Evolutionary conservation across 2,113 vertebrate species (phyloP).

Genomic region (Dasyornis broadbenti): DNA sequence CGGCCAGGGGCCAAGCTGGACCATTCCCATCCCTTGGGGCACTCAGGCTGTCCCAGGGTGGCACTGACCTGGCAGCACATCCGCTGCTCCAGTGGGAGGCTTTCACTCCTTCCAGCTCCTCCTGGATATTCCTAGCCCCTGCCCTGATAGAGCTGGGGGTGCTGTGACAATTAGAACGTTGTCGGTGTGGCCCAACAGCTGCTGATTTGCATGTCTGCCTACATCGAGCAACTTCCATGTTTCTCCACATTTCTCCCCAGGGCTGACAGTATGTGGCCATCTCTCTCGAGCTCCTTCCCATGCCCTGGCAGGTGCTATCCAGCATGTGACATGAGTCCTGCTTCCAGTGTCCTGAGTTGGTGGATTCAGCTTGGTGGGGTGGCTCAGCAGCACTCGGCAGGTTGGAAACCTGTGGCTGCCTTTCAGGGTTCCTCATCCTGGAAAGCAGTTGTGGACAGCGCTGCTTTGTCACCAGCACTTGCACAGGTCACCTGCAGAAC

Average conservation of each 20-base stretch:
- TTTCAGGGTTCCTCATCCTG: not conserved
- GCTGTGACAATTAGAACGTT: not conserved
- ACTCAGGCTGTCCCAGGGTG: not conserved
- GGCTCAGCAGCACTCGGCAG: not conserved
- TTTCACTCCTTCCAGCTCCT: not conserved
- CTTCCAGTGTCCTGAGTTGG: rapidly evolving
- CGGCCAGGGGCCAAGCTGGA: not conserved
- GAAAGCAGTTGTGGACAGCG: too few species aligned
- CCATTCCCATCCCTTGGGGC: not conserved
- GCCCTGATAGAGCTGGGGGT: not conserved
- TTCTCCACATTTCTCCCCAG: not conserved
- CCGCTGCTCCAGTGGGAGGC: not conserved
- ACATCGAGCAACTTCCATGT: not conserved
- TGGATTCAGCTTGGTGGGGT: not conserved
- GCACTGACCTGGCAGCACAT: not conserved
- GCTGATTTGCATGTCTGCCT: slow-evolving; percentile 33
- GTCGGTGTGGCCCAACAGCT: not conserved
- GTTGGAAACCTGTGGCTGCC: not conserved
- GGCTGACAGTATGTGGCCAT: rapidly evolving
- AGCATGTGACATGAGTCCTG: not conserved
- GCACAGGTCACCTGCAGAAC: not conserved
- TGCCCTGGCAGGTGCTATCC: not conserved
- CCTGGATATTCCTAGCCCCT: not conserved
- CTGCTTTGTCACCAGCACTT: not conserved
- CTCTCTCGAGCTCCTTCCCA: not conserved